Base-by-base conservation (phyloP, 2,888 invertebrate genomes). In the Drosophila sordidapex region DNA sequence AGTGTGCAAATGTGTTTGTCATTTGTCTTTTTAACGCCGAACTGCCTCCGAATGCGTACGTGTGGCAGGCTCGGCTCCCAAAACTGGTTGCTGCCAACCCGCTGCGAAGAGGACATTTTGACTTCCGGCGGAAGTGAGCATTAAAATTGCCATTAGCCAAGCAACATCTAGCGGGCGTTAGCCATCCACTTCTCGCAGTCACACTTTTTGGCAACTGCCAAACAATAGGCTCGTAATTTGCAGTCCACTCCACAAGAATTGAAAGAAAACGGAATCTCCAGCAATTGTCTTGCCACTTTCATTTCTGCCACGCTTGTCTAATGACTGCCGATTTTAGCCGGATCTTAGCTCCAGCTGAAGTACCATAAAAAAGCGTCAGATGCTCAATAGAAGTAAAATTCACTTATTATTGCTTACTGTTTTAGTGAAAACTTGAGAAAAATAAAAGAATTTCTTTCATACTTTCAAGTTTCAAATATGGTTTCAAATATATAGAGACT, bases 1-100 rank as follows among this genome's bases (percentile, higher is more conserved):
- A 83, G 83, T 83, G 83, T 83, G 83, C 71, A 85, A 83, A 83
- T 85, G 86, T 82, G 86, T 85, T 84, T 84, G 83, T 81, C 83
- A 85, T 84, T 84, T 86, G 83, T 83, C 83, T 83, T 83, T 82
- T 83, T 83, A 83, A 80, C 82, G 82, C 83, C 85, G 67, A 78
- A 81, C 78, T 73, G 83, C 69, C 75, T 72, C 53, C 64, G 58
- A 70, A 62, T 77, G 81, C 53, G 77, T 61, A 76, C 68, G 76
- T 80, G 80, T 67, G 61, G 33, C 63, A 59, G 36, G 54, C 53
- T 49, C 21, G 63, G 64, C 49, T 61, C 52, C 60, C 63, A 21
- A 54, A 63, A 49, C 54, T 58, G 71, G 67, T 38, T 43, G 51
- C 70, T 68, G 71, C 59, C 81, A 77, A 63, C 84, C 84, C 81